Evolutionary conservation across 2,797 vertebrate species (phyloP).

Genomic region (Rhinatrema bivittatum): DNA sequence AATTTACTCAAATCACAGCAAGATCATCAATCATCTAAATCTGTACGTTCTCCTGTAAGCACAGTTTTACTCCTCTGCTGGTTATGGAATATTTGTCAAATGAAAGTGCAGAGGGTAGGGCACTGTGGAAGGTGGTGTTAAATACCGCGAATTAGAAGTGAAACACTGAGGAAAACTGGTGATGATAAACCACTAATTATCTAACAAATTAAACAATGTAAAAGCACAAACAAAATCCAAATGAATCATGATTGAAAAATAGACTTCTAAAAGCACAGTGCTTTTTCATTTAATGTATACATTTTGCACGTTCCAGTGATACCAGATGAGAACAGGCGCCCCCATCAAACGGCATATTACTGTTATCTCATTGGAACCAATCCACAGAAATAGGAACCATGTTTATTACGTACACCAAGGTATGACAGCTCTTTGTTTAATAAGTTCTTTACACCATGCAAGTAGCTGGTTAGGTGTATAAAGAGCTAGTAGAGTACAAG

Average conservation of each 20-base stretch:
- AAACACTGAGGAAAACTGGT: constrained; percentile 28
- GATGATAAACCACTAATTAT: constrained; percentile 46
- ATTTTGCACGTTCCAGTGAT: too few relatives aligned
- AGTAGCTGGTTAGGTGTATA: too few relatives aligned
- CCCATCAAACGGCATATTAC: too few relatives aligned
- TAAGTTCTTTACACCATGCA: too few relatives aligned
- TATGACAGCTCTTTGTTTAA: too few relatives aligned
- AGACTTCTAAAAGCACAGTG: too few relatives aligned
- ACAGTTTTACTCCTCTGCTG: constrained; percentile 14
- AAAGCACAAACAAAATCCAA: constrained; percentile 37
- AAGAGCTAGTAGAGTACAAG: too few relatives aligned
- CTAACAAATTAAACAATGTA: constrained; percentile 41
- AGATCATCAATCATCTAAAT: constrained; percentile 36
- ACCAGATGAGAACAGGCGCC: too few relatives aligned
- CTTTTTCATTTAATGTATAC: too few relatives aligned
- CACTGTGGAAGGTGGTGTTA: neutral
- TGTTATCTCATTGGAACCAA: too few relatives aligned
- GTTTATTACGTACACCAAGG: too few relatives aligned
- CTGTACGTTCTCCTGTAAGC: constrained; percentile 15
- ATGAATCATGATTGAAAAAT: constrained; percentile 37
- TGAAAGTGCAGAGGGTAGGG: neutral
- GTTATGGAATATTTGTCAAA: constrained; percentile 20
- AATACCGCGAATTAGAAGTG: constrained; percentile 24
- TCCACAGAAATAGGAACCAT: too few relatives aligned
- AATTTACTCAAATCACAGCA: constrained; percentile 44